Evolutionary conservation across 92 coral and sea anemone species (phyloP), one percentile per base, ranked within the genome.

Genomic region (Isaurus tuberculatus): DNA sequence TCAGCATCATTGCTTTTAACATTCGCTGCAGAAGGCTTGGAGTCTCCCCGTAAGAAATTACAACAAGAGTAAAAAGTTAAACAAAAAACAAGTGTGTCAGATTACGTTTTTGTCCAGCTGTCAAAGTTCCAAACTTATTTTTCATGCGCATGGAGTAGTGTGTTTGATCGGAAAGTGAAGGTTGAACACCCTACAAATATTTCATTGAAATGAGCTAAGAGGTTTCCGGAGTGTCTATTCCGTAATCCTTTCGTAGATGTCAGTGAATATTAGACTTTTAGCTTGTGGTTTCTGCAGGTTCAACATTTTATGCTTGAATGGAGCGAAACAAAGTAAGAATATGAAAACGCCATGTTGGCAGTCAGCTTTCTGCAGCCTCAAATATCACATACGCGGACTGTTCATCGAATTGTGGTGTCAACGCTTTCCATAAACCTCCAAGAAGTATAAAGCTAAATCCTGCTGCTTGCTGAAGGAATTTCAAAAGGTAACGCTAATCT

Each of bases 211-310:
- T 77, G 82, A 57, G 14, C 51, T 58, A 58, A 77, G 82, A 22
- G 51, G 69, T 77, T 42, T 22, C 14, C 10, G 20, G 22, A 58
- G 53, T 36, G 69, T 25, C 22, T 20, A 60, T 37, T 63, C 36
- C 60, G 82, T 77, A 77, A 34, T 77, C 49, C 15, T 57, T 77
- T 40, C 28, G 33, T 20, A 60, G 82, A 58, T 77, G 82, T 77
- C 82, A 57, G 51, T 63, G 25, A 26, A 60, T 60, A 57, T 60
- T 40, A 58, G 34, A 20, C 82, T 33, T 58, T 43, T 51, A 77
- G 82, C 69, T 57, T 77, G 69, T 58, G 70, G 82, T 65, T 57
- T 22, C 68, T 34, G n/a, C 82, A 58, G 82, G 82, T 77, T 23
- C 53, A 25, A 58, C 53, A 16, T 19, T 33, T 10, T 25, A 55